Conservation (phyloP, 1,140 invertebrate genomes). For the Megathymus violae region DNA sequence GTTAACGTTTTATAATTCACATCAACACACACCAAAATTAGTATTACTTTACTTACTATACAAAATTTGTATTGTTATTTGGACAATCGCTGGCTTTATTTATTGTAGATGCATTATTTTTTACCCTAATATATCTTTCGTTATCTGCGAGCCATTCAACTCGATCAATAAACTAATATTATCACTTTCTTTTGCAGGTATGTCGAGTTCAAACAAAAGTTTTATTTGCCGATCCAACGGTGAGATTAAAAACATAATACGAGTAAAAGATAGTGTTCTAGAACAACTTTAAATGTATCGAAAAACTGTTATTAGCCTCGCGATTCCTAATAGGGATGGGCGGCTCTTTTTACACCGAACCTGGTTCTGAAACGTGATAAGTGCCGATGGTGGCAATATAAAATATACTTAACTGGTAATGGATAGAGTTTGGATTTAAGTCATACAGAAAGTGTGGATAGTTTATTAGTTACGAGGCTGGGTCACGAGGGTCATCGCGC, state of each 20-base stretch:
- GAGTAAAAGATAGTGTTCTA: conserved; percentile 17
- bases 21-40: too few relatives aligned
- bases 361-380: conserved; percentile 41
- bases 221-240: conserved; percentile 12
- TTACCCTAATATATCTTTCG: conserved; percentile 5
- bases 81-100: background rate
- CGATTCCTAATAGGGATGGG: conserved; percentile 56
- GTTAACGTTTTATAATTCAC: too few relatives aligned
- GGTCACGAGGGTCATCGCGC: conserved; percentile 24
- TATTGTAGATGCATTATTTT: conserved; percentile 15
- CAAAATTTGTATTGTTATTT: background rate
- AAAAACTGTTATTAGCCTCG: conserved; percentile 55
- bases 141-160: background rate
- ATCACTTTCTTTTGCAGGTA: conserved; percentile 32
- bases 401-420: conserved; percentile 1
- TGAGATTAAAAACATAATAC: conserved; percentile 23
- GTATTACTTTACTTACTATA: too few relatives aligned
- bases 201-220: conserved; percentile 12
- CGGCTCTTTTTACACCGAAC: conserved; percentile 38
- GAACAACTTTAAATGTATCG: conserved; percentile 43
- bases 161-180: conserved; percentile 10
- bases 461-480: conserved; percentile 19
- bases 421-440: background rate
- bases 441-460: conserved; percentile 11
- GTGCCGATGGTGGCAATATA: conserved; percentile 23